Evolutionary conservation across 1,140 invertebrate species (phyloP), one percentile per base, ranked within the genome.

Genomic region (Trypoxylus dichotomus): DNA sequence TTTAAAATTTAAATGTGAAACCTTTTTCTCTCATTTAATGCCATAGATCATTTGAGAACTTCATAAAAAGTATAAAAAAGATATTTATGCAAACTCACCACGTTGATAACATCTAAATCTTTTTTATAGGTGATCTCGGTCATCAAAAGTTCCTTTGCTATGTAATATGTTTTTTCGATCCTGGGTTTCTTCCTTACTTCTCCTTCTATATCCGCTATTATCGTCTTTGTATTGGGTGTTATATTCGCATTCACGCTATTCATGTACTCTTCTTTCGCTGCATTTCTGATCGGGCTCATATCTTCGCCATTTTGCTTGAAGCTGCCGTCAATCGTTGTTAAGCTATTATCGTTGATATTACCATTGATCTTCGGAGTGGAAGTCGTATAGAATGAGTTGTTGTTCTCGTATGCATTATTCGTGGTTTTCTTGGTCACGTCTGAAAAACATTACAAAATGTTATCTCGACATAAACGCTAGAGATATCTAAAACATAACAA

Each of bases 41-140:
- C n/a, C n/a, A n/a, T n/a, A n/a, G n/a, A n/a, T n/a, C n/a, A n/a
- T n/a, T n/a, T n/a, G n/a, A n/a, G n/a, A n/a, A n/a, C n/a, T n/a
- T n/a, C n/a, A n/a, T n/a, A n/a, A n/a, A n/a, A n/a, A n/a, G n/a
- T n/a, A n/a, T n/a, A n/a, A n/a, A n/a, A n/a, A n/a, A n/a, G n/a
- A n/a, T n/a, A n/a, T n/a, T n/a, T n/a, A 41, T 63, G 54, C 82
- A 27, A 68, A 83, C 91, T 89, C 88, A 96, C 94, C 82, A 93
- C 89, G 85, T 95, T 96, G 76, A 98, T 91, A 47, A 98, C 93
- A 86, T 98, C 96, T 79, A 99, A 87, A 85, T 98, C 96, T 82
- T 97, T 96, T 83, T 96, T 96, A 86, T 97, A 99, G 0, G 97
- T 98, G 79, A 97, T 88, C 85, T 98, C 97, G 1, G 96, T 98